Base-by-base conservation (phyloP, 2,888 invertebrate genomes). In the Pachliopta kotzebuea region DNA sequence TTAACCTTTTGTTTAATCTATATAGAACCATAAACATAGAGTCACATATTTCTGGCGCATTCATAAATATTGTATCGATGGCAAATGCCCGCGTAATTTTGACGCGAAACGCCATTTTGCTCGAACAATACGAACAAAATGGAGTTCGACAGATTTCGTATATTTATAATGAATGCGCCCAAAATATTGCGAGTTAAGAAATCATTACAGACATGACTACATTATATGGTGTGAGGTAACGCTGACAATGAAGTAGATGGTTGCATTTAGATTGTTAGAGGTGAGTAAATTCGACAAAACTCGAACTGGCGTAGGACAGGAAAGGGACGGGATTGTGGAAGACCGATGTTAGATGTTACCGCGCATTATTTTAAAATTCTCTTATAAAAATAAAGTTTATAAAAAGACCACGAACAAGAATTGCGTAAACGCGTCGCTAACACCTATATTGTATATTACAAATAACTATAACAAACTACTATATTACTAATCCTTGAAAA, bases 151-250 rank as follows among this genome's bases (percentile, higher is more conserved):
- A 8, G 67, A 69, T 67, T 50, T 63, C 42, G 63, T 37, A 21
- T 57, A 26, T 55, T 18, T 58, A 59, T 37, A 60, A 50, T 17
- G 18, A 60, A 65, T 60, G 60, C 60, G 56, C 52, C 31, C 45
- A 66, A 53, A 59, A 54, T 49, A 59, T n/a, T 24, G 18, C 60
- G 52, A 59, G 52, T 58, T 65, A 57, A 53, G 60, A n/a, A 65
- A 62, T 67, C 66, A 63, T 68, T 69, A 68, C 70, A 68, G 67
- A 68, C 64, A 74, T 71, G 71, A 71, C 78, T 81, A 81, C 73
- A 76, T 70, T 82, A 82, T 82, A 86, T 86, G 84, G 87, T 88
- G 88, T 88, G 85, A 86, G 85, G 85, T 82, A 77, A 74, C 79
- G 70, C 70, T 68, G 75, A 79, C 76, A 72, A 85, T 84, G 83